A percentile compares a stretch with the other conserved stretches of the same genome.
Evolutionary conservation across 2,113 vertebrate genomes (phyloP).

Genomic region (Romanogobio albipinnatus): DNA sequence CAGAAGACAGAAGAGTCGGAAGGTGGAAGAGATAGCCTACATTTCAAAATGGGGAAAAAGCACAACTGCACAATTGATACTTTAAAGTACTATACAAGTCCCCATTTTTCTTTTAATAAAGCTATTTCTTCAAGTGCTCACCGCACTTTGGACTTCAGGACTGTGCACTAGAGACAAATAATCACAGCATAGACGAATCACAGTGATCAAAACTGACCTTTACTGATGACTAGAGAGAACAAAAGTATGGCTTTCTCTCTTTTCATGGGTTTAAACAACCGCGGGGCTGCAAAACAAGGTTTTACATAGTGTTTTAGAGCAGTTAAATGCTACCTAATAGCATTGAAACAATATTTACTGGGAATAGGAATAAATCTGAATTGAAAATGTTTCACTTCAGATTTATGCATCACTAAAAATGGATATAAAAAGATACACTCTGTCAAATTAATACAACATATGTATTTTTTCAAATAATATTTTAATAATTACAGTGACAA

Average conservation of each 20-base stretch:
- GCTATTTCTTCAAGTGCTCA: conserved; percentile 26
- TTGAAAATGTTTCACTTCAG: neutral
- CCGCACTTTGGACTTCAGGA: conserved; percentile 44
- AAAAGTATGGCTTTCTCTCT: neutral
- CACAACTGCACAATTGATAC: conserved; percentile 2
- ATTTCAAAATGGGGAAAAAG: neutral
- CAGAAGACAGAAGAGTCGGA: neutral
- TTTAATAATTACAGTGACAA: neutral
- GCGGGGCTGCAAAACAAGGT: neutral
- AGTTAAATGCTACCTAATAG: too few species aligned
- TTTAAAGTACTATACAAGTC: neutral
- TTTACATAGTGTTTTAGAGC: neutral
- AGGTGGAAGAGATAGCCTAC: neutral
- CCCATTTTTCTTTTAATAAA: conserved; percentile 10
- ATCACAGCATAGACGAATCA: conserved; percentile 70
- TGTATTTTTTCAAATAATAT: neutral
- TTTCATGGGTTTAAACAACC: neutral
- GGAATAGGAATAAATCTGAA: neutral
- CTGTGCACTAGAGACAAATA: conserved; percentile 59
- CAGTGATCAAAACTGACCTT: conserved; percentile 69
- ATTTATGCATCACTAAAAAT: neutral
- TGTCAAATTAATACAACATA: neutral
- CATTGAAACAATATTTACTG: neutral
- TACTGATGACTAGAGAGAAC: neutral
- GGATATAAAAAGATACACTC: neutral